A percentile compares a stretch with the other conserved stretches of the same genome.
phyloP scores from a whole-genome alignment of 2,113 vertebrate species.

The Promerops cafer region DNA sequence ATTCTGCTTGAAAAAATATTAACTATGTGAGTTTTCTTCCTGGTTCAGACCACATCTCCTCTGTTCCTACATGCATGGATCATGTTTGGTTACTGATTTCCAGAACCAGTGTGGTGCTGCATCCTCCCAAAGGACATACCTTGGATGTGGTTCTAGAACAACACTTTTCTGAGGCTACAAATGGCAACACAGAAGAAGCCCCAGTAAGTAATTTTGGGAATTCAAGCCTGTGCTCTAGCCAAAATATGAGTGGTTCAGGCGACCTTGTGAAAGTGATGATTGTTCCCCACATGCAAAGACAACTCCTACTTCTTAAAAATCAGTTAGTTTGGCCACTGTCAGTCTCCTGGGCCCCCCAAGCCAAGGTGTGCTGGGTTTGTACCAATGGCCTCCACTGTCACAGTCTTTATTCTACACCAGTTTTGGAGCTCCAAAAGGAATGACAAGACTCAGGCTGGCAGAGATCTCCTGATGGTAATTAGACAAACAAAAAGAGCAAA shows the following conservation, averaged over 20 bases:
- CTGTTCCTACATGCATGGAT: background rate
- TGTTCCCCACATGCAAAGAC: background rate
- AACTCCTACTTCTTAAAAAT: background rate
- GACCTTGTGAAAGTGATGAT: background rate
- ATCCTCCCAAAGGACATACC: background rate
- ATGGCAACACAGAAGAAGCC: background rate
- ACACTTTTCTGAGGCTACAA: background rate
- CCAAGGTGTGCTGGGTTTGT: rapidly evolving
- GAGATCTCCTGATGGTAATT: background rate
- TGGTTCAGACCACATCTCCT: background rate
- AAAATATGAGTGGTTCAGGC: background rate
- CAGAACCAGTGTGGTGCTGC: background rate
- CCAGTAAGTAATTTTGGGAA: background rate
- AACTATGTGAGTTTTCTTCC: background rate
- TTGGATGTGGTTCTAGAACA: background rate
- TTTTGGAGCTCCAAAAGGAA: background rate
- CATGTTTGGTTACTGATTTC: background rate
- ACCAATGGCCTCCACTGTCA: rapidly evolving
- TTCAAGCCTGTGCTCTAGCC: background rate
- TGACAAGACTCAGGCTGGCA: background rate
- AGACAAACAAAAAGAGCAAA: background rate
- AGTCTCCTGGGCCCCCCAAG: background rate
- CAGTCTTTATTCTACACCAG: background rate
- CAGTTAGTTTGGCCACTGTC: background rate
- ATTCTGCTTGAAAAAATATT: background rate